Base-by-base conservation (phyloP, 2,797 vertebrate genomes). In the Tokudaia muenninki region DNA sequence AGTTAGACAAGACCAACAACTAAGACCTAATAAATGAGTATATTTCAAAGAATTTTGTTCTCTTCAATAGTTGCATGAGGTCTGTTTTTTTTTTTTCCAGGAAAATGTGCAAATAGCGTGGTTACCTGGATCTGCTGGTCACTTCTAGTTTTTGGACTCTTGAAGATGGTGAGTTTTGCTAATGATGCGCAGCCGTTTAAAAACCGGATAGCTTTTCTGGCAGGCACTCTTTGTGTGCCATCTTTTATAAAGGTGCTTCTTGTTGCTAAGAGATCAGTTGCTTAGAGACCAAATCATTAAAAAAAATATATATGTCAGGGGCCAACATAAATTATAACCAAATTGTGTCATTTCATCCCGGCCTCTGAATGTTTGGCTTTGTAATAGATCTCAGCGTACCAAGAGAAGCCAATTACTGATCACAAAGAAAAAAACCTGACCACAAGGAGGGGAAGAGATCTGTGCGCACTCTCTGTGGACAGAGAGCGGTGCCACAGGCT, bases 221-320 rank as follows among this genome's bases (percentile, higher is more conserved):
- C 98, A 98, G 98, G 98, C 99, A 98, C 98, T 98, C 95, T 98
- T 96, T 97, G 97, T 98, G 97, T 98, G 98, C 98, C 98, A 98
- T 99, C 98, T 99, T 98, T 99, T 99, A 98, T 99, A 99, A 99
- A 99, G 99, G 99, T 99, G 98, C 97, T 98, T 98, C 98, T 98
- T 98, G 99, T 99, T 99, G 98, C 99, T 99, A 99, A 99, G 99
- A 99, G 98, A 98, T 98, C 93, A 98, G 99, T 99, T 99, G 99
- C 99, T 99, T 99, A 96, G 99, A 98, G 98, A 99, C 99, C 96
- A 98, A 97, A 98, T 97, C 98, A 97, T 98, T 96, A 87, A 96
- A 77, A 97, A 98, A 98, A 98, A 99, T 98, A 98, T 98, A 97
- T 98, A 98, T 98, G 98, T 98, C 97, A 98, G 98, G 97, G 98